Conservation (phyloP, 1,140 invertebrate genomes). For the Meloidogyne chitwoodi region DNA sequence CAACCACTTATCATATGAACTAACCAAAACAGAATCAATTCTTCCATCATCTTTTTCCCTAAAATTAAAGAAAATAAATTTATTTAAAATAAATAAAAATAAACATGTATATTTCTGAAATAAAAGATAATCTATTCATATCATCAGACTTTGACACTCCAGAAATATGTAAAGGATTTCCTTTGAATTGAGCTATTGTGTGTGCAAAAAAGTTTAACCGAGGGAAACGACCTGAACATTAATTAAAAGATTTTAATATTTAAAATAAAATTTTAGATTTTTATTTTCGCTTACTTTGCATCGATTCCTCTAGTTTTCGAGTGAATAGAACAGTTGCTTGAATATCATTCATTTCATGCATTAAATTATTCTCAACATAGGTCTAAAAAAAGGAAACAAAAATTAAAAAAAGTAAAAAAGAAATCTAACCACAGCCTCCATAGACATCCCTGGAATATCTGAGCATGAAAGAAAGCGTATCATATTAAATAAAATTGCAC, state of each 20-base stretch:
- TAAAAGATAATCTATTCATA: constrained; percentile 81
- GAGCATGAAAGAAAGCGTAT: constrained; percentile 84
- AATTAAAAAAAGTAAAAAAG: neutral
- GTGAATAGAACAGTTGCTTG: constrained; percentile 90
- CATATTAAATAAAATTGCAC: constrained; percentile 83
- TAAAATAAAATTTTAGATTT: too few species aligned
- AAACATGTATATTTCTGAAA: constrained; percentile 86
- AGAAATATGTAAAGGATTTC: constrained; percentile 29
- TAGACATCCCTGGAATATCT: constrained; percentile 80
- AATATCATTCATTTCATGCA: constrained; percentile 82
- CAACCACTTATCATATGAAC: constrained; percentile 86
- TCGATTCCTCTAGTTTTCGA: constrained; percentile 70
- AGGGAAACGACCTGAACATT: constrained; percentile 38
- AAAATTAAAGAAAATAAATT: constrained; percentile 42
- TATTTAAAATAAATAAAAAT: neutral
- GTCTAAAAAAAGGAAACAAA: constrained; percentile 50
- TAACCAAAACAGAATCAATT: constrained; percentile 77
- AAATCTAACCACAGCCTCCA: constrained; percentile 71
- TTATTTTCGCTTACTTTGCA: constrained; percentile 24
- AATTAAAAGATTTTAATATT: too few species aligned
- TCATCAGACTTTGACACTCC: constrained; percentile 70
- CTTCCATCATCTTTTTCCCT: constrained; percentile 83
- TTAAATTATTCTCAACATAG: constrained; percentile 83
- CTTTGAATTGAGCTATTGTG: constrained; percentile 77
- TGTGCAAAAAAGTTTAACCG: constrained; percentile 56